phyloP scores from a whole-genome alignment of 23 tunicate species.

The Pegea sp. region DNA sequence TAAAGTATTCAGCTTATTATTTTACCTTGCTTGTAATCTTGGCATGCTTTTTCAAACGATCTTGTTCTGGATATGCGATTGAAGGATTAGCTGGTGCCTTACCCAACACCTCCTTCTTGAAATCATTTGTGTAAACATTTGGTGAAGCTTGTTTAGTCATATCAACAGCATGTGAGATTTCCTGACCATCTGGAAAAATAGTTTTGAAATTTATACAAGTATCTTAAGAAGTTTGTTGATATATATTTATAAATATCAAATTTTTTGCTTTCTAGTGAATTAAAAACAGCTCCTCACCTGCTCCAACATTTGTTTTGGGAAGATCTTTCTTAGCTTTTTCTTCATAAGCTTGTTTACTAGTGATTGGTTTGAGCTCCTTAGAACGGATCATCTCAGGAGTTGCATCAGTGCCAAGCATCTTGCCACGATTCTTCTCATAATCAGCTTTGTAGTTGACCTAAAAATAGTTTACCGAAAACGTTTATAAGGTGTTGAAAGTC shows the following conservation, averaged over 20 bases:
- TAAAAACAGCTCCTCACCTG: too few species aligned
- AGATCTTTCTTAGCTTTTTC: slow-evolving; percentile 61
- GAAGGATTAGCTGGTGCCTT: slow-evolving; percentile 40
- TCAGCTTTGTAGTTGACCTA: slow-evolving; percentile 19
- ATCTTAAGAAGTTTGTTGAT: too few species aligned
- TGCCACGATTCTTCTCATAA: slow-evolving; percentile 6
- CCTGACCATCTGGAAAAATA: slow-evolving; percentile 1
- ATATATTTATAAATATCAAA: too few species aligned
- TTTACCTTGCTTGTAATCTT: slow-evolving; percentile 60
- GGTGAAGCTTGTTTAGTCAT: slow-evolving; percentile 2
- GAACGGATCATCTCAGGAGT: slow-evolving; percentile 66
- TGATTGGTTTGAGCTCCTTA: slow-evolving; percentile 12
- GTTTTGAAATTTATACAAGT: too few species aligned
- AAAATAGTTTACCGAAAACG: too few species aligned
- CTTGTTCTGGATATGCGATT: slow-evolving; percentile 85
- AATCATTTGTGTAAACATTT: slow-evolving; percentile 10
- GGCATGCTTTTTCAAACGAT: slow-evolving; percentile 36
- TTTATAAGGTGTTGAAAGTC: too few species aligned
- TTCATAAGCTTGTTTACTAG: slow-evolving; percentile 21
- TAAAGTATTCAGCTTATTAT: not conserved
- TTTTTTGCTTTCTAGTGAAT: too few species aligned
- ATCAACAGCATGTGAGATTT: slow-evolving; percentile 10
- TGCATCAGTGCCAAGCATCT: slow-evolving; percentile 17
- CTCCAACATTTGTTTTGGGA: too few species aligned
- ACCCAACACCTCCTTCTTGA: slow-evolving; percentile 39